A percentile compares a stretch with the other conserved stretches of the same genome.
phyloP scores from a whole-genome alignment of 2,888 invertebrate genomes.

The Mechanitis messenoides region DNA sequence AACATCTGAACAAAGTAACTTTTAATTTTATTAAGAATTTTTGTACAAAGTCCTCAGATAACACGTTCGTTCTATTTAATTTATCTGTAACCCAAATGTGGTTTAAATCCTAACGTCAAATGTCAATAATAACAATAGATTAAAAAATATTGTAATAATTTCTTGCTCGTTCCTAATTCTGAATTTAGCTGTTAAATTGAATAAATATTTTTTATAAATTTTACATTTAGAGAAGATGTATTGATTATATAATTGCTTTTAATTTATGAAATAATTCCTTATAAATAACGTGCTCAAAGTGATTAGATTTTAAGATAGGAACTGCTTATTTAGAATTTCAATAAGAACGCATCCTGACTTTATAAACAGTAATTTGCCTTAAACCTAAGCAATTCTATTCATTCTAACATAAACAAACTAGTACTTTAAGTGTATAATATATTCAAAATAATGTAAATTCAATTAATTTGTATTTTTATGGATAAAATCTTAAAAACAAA shows the following conservation, averaged over 20 bases:
- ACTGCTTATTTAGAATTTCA: too few species aligned
- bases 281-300: too few species aligned
- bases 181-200: too few species aligned
- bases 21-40: background rate
- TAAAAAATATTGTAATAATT: background rate
- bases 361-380: too few species aligned
- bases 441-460: background rate
- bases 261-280: too few species aligned
- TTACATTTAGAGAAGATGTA: too few species aligned
- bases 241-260: too few species aligned
- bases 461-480: too few species aligned
- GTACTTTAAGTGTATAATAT: background rate
- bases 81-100: slow-evolving; percentile 28
- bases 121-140: background rate
- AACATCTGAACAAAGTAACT: background rate
- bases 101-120: slow-evolving; percentile 8
- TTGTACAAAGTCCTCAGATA: slow-evolving; percentile 6
- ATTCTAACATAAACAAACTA: background rate
- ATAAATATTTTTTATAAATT: too few species aligned
- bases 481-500: too few species aligned
- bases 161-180: background rate
- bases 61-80: slow-evolving; percentile 14
- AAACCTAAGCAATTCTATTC: background rate
- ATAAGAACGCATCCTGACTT: too few species aligned
- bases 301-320: too few species aligned